Base-by-base conservation (phyloP, 1,140 invertebrate genomes). In the Bilobella aurantiaca region DNA sequence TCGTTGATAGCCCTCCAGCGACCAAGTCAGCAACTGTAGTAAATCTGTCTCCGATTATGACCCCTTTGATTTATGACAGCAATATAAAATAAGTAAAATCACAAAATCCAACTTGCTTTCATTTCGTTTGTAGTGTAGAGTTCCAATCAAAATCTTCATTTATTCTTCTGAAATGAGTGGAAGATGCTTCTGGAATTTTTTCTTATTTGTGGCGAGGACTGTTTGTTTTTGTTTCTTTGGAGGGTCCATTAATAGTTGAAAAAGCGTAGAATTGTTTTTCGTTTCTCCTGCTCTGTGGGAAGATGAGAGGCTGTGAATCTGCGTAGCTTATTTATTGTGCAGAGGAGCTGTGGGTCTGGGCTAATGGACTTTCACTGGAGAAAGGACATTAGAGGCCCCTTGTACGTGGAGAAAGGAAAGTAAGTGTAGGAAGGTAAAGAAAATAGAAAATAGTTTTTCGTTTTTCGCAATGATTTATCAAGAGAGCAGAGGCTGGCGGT, bases 381-480 rank as follows among this genome's bases (percentile, higher is more conserved):
- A n/a, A n/a, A n/a, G n/a, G n/a, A n/a, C 49, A 18, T 23, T 53
- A 5, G 5, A 23, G 14, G 14, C 23, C 25, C 49, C 28, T 25
- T 62, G 28, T 3, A 31, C 14, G n/a, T 57, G 49, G 14, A 42
- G 28, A n/a, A 63, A 29, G 56, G 46, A 29, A 23, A 42, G 53
- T 30, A 58, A 58, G 49, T 56, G 49, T 57, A 37, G 56, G 65
- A 58, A 65, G 63, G 63, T 65, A 53, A 53, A 53, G 49, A 53
- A 53, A 53, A 53, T 53, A 65, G 67, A 65, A 68, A 68, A 68
- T 68, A 68, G 68, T 66, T 69, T 69, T 69, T 66, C 58, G 68
- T 66, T 69, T 69, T 69, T 69, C 63, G 68, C 68, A 66, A 69
- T 69, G 68, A 69, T 69, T 69, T 69, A 69, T 69, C 62, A 69